These are phyloP conservation scores for Schizopygopsis pylzovi DNA, from an alignment of 2,797 vertebrate genomes.

Conservation along the genomic window DNA sequence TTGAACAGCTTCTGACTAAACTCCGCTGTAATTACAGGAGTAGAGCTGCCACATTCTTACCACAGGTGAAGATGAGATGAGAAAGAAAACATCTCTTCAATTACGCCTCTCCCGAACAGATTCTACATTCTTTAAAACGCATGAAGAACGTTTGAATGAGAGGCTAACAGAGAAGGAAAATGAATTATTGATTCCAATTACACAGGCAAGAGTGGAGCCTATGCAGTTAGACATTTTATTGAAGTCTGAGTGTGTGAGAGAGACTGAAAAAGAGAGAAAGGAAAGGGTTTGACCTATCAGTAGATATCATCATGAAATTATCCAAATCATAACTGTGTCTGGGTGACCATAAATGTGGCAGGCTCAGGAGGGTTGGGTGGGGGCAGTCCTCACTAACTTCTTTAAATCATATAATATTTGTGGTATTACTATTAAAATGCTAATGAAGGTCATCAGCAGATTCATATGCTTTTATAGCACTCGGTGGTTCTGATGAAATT, in stretches of 20 bases:
- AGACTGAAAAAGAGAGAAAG: neutral
- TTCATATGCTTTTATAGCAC: conserved; percentile 32
- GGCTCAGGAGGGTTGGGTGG: neutral
- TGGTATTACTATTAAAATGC: conserved; percentile 30
- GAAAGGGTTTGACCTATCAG: conserved; percentile 26
- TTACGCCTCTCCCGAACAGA: conserved; percentile 71
- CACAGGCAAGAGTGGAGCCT: conserved; percentile 67
- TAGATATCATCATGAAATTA: conserved; percentile 26
- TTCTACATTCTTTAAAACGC: conserved; percentile 66
- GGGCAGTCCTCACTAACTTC: neutral
- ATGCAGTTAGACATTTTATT: conserved; percentile 62
- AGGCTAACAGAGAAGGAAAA: conserved; percentile 78
- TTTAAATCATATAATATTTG: conserved; percentile 12
- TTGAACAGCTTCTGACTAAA: conserved; percentile 33
- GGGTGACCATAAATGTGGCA: neutral
- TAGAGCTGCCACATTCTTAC: conserved; percentile 13
- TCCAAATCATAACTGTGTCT: conserved; percentile 19
- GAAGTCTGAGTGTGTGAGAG: conserved; percentile 19
- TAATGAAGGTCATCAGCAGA: conserved; percentile 8
- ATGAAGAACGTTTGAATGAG: conserved; percentile 73
- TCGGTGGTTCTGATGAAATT: conserved; percentile 11
- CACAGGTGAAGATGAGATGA: conserved; percentile 28
- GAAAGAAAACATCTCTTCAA: conserved; percentile 65
- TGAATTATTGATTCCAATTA: conserved; percentile 83
- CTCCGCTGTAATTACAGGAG: conserved; percentile 31